phyloP scores from a whole-genome alignment of 2,888 invertebrate species.

The Muscina levida region DNA sequence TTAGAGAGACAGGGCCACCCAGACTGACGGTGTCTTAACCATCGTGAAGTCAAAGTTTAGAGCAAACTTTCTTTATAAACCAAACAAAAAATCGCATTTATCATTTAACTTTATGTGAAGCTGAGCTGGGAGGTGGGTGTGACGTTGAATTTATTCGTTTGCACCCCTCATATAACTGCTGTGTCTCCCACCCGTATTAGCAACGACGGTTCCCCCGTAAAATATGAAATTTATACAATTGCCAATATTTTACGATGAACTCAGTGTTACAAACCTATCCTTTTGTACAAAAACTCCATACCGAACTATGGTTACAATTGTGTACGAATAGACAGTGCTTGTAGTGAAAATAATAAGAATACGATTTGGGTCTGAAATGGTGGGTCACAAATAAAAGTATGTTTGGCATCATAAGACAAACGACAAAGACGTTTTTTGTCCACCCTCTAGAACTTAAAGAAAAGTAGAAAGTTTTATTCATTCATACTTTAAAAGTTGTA shows the following conservation, averaged over 20 bases:
- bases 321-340: too few relatives aligned
- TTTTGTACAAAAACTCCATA: too few relatives aligned
- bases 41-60: background rate
- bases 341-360: too few relatives aligned
- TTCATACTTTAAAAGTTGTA: too few relatives aligned
- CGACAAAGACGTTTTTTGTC: too few relatives aligned
- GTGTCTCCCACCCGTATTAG: background rate
- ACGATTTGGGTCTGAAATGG: too few relatives aligned
- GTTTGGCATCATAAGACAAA: too few relatives aligned
- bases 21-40: conserved; percentile 12
- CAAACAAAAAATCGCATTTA: conserved; percentile 44
- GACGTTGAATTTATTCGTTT: conserved; percentile 29
- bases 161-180: background rate
- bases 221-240: conserved; percentile 25
- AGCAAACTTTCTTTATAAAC: conserved; percentile 12
- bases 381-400: too few relatives aligned
- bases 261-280: background rate
- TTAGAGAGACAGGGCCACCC: background rate
- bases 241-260: conserved; percentile 13
- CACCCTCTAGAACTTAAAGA: too few relatives aligned
- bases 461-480: too few relatives aligned
- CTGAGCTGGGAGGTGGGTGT: conserved; percentile 1
- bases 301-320: too few relatives aligned
- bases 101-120: conserved; percentile 48
- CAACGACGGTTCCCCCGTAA: conserved; percentile 25